A percentile compares a stretch with the other conserved stretches of the same genome.
Conservation (phyloP, 2,797 vertebrate species). For the Enteromius treurensis region DNA sequence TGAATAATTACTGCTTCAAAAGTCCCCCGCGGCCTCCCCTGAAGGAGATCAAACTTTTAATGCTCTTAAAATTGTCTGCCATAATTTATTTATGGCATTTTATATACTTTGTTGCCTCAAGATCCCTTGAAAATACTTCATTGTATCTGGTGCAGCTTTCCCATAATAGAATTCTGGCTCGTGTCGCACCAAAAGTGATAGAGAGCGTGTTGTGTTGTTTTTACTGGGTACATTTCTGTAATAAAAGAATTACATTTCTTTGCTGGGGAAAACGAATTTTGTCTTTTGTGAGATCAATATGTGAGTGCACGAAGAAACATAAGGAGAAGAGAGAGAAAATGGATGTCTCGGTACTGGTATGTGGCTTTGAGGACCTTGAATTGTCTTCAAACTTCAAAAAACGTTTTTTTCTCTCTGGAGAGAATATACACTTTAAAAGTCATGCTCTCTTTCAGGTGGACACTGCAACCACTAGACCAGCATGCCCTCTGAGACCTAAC, state of each 20-base stretch:
- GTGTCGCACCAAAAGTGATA: slow-evolving; percentile 46
- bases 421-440: neutral
- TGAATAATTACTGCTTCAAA: slow-evolving; percentile 68
- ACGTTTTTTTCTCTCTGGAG: slow-evolving; percentile 1
- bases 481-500: slow-evolving; percentile 7
- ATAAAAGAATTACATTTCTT: slow-evolving; percentile 64
- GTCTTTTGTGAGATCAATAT: slow-evolving; percentile 63
- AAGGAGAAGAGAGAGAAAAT: slow-evolving; percentile 36
- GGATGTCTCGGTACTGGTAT: slow-evolving; percentile 11
- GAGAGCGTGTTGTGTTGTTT: slow-evolving; percentile 55
- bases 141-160: slow-evolving; percentile 64
- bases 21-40: slow-evolving; percentile 61
- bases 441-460: slow-evolving; percentile 20
- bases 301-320: slow-evolving; percentile 45
- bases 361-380: slow-evolving; percentile 22
- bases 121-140: slow-evolving; percentile 67
- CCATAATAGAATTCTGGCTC: slow-evolving; percentile 64
- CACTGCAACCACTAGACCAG: neutral
- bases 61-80: slow-evolving; percentile 69
- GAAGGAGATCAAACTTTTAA: slow-evolving; percentile 69
- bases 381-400: neutral
- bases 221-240: slow-evolving; percentile 55
- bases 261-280: slow-evolving; percentile 57
- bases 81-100: slow-evolving; percentile 72
- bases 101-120: slow-evolving; percentile 67